These are phyloP conservation scores for Drosophila parvula DNA, from an alignment of 1,140 invertebrate genomes.

Conservation along the genomic window DNA sequence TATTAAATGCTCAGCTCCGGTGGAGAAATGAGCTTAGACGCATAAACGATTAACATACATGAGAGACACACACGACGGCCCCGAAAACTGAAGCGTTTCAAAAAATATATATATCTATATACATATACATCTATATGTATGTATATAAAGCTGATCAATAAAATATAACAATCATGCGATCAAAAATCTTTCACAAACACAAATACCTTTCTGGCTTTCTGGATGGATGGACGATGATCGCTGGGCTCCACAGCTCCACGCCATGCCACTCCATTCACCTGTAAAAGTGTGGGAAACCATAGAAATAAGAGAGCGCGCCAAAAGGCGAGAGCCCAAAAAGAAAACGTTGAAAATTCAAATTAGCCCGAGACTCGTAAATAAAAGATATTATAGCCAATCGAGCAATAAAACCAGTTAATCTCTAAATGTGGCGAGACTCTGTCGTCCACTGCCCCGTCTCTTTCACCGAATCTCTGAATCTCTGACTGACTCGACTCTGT, in stretches of 20 bases:
- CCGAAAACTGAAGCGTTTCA: constrained; percentile 71
- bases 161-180: constrained; percentile 82
- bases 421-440: constrained; percentile 68
- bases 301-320: constrained; percentile 57
- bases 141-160: constrained; percentile 66
- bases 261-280: constrained; percentile 69
- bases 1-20: constrained; percentile 58
- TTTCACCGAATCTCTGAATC: constrained; percentile 10
- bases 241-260: background rate
- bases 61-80: constrained; percentile 74
- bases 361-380: constrained; percentile 82
- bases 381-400: constrained; percentile 83
- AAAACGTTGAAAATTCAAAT: constrained; percentile 84
- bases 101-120: constrained; percentile 41
- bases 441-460: constrained; percentile 11
- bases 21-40: constrained; percentile 64
- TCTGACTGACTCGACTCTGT: constrained; percentile 24
- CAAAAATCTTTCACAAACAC: constrained; percentile 78
- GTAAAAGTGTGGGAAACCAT: constrained; percentile 83
- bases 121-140: constrained; percentile 31
- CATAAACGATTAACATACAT: constrained; percentile 80
- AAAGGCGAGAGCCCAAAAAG: constrained; percentile 58
- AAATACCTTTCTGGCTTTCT: constrained; percentile 19
- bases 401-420: constrained; percentile 83
- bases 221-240: too few species aligned